Base-by-base conservation (phyloP, 2,797 vertebrate genomes). In the Peromyscus aztecus region DNA sequence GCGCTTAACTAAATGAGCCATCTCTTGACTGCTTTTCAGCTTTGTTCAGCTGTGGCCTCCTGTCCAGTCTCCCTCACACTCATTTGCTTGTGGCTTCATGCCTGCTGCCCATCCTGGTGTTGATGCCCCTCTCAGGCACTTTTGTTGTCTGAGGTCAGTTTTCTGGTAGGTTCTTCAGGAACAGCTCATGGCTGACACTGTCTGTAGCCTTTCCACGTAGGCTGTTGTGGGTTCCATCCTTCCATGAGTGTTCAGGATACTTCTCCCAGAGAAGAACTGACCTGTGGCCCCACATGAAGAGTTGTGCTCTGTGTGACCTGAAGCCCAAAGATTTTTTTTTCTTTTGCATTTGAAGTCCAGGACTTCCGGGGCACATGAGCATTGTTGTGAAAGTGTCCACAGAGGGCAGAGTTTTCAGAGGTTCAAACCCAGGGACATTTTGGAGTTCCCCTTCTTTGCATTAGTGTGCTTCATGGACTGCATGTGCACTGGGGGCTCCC, bases 41-140 rank as follows among this genome's bases (percentile, higher is more conserved):
- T 13, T 24, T 46, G 24, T 13, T 29, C 19, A 49, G 80, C n/a
- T 43, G 0, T 27, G 1, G 0, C 52, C 67, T 81, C 65, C 43
- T 10, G 17, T 4, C 0, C 24, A 65, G 40, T 0, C 2, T n/a
- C 75, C 19, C 19, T n/a, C 31, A 7, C 0, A 1, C 0, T 1
- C 14, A 2, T 23, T 40, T 73, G 0, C 13, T 24, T n/a, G n/a
- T 4, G 71, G 67, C 13, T 11, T 21, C 17, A 0, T 9, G 89
- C 73, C 87, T 37, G 14, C 59, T 63, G 55, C 46, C 19, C 23
- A 59, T 34, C 75, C 43, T 27, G 40, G 21, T 1, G 2, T 12
- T 2, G 23, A 31, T 12, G 17, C 6, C 21, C 21, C n/a, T 59
- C 34, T 17, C 17, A 6, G 46, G 34, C 37, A 10, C 21, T 65